Evolutionary conservation across 2,797 vertebrate genomes (phyloP).

Genomic region (Carcharodon carcharias): DNA sequence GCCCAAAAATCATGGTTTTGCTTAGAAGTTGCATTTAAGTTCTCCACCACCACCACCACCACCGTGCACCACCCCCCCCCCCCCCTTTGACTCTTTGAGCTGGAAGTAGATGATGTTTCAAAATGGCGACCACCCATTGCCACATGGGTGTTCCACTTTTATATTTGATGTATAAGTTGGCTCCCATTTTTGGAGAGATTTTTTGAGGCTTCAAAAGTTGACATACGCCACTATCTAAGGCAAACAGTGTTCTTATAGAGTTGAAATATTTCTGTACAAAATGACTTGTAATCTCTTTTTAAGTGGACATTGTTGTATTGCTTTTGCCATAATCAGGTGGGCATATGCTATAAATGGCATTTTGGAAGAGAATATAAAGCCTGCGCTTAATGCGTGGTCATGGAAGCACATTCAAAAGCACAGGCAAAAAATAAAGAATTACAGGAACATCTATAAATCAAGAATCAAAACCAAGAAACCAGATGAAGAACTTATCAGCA

Average conservation of each 20-base stretch:
- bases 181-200: neutral
- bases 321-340: slow-evolving; percentile 70
- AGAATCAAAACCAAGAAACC: slow-evolving; percentile 87
- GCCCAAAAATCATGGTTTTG: too few relatives aligned
- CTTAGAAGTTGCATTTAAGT: too few relatives aligned
- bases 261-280: neutral
- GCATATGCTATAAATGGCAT: slow-evolving; percentile 71
- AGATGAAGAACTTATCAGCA: slow-evolving; percentile 60
- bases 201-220: neutral
- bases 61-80: too few relatives aligned
- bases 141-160: neutral
- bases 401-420: slow-evolving; percentile 77
- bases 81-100: too few relatives aligned
- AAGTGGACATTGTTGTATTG: slow-evolving; percentile 36
- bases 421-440: slow-evolving; percentile 69
- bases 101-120: neutral
- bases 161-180: neutral
- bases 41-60: too few relatives aligned
- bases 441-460: slow-evolving; percentile 78
- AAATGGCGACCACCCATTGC: neutral
- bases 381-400: slow-evolving; percentile 88
- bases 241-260: neutral
- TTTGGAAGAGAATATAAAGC: slow-evolving; percentile 82
- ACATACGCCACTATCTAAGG: neutral
- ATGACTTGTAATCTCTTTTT: neutral